Conservation (phyloP, 2,113 vertebrate species). For the Rattus rattus region DNA sequence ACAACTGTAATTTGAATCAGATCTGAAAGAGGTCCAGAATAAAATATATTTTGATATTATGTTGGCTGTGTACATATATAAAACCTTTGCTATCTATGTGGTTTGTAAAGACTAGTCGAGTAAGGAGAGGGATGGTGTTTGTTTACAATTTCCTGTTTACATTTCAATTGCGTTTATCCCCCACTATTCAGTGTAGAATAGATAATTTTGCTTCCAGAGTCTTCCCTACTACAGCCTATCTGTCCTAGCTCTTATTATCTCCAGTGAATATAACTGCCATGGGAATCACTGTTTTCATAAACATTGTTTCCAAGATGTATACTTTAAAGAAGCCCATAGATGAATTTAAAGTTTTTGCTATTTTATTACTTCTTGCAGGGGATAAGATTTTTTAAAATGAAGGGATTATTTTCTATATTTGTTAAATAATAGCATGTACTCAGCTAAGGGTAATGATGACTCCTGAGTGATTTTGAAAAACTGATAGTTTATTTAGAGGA, state of each 20-base stretch:
- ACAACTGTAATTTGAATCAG: conserved; percentile 98
- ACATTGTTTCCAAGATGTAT: conserved; percentile 55
- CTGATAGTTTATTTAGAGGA: conserved; percentile 52
- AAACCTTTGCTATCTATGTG: conserved; percentile 71
- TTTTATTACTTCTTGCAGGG: conserved; percentile 77
- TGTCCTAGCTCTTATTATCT: conserved; percentile 53
- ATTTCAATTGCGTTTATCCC: conserved; percentile 64
- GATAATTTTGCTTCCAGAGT: conserved; percentile 72
- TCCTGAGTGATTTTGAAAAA: conserved; percentile 69
- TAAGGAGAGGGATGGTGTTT: conserved; percentile 68
- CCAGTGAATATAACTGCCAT: conserved; percentile 38
- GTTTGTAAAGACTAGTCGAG: conserved; percentile 68
- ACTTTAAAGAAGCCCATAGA: conserved; percentile 68
- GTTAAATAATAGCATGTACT: conserved; percentile 73
- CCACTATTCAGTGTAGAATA: conserved; percentile 70
- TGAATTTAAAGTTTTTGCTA: conserved; percentile 76
- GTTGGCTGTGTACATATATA: conserved; percentile 88
- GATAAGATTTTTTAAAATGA: conserved; percentile 77
- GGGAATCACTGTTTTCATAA: conserved; percentile 60
- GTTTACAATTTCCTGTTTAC: conserved; percentile 76
- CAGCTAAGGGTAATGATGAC: conserved; percentile 51
- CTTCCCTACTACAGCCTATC: conserved; percentile 56
- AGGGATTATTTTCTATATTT: conserved; percentile 79
- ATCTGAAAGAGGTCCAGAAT: conserved; percentile 99
- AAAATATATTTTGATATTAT: conserved; percentile 99